Conservation (phyloP, 2,113 vertebrate genomes). For the Vulpes lagopus region DNA sequence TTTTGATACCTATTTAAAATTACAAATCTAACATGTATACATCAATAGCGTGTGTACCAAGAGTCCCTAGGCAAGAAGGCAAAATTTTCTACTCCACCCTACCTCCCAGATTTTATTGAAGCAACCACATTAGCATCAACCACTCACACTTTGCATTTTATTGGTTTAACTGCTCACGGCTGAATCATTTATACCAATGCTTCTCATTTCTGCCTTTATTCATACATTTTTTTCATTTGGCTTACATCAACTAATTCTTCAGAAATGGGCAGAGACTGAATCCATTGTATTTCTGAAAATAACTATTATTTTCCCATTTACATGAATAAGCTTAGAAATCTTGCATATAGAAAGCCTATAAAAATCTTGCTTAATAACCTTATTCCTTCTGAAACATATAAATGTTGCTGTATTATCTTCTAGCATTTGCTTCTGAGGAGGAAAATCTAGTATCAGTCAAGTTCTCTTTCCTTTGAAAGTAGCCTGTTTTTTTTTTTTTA, state of each 20-base stretch:
- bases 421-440: not conserved
- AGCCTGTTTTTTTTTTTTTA: slow-evolving; percentile 16
- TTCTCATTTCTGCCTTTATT: slow-evolving; percentile 15
- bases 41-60: not conserved
- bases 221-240: slow-evolving; percentile 12
- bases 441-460: not conserved
- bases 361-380: not conserved
- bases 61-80: not conserved
- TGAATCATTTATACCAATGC: not conserved
- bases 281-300: not conserved
- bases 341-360: not conserved
- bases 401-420: not conserved
- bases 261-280: not conserved
- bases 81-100: not conserved
- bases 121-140: not conserved
- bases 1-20: not conserved
- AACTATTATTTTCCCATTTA: not conserved
- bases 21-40: not conserved
- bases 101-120: not conserved
- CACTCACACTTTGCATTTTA: not conserved
- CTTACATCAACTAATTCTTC: not conserved
- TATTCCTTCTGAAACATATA: not conserved
- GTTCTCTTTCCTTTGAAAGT: not conserved
- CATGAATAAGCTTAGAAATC: not conserved
- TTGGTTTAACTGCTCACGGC: not conserved